A percentile compares a stretch with the other conserved stretches of the same genome.
Evolutionary conservation across 2,888 invertebrate species (phyloP).

Genomic region (Parthenolecanium corni): DNA sequence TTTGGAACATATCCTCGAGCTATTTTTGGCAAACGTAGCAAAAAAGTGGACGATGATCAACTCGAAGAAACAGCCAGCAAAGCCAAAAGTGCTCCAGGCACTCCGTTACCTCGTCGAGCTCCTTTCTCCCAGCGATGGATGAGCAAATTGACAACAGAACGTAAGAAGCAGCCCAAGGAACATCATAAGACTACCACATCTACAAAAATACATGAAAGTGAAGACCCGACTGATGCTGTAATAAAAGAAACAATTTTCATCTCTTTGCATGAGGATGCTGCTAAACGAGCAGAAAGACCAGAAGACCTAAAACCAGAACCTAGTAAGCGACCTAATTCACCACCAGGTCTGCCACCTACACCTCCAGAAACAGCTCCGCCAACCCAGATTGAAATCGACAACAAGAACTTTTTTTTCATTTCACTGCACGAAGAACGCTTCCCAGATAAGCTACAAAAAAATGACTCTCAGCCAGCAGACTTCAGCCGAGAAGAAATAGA

Average conservation of each 20-base stretch:
- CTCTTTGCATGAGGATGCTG: conserved; percentile 8
- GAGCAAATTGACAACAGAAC: background rate
- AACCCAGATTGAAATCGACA: conserved; percentile 9
- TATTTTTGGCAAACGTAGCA: conserved; percentile 43
- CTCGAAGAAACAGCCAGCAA: background rate
- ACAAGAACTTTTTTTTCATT: conserved; percentile 31
- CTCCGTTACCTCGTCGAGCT: conserved; percentile 3
- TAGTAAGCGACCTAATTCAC: background rate
- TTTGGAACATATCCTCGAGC: conserved; percentile 70
- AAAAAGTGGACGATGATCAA: conserved; percentile 37
- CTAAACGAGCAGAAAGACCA: background rate
- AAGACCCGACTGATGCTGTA: background rate
- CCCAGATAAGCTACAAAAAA: conserved; percentile 5
- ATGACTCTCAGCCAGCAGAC: background rate
- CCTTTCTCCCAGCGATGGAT: conserved; percentile 18
- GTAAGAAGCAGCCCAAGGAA: background rate
- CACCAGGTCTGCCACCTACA: background rate
- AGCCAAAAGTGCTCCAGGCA: conserved; percentile 14
- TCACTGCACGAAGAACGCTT: conserved; percentile 32
- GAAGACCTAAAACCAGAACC: background rate
- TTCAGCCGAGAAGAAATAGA: background rate
- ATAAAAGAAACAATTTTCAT: conserved; percentile 8
- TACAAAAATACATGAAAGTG: background rate
- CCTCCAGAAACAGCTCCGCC: background rate
- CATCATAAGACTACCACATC: background rate